Evolutionary conservation across 2,888 invertebrate species (phyloP).

Genomic region (Lutraria lutraria): DNA sequence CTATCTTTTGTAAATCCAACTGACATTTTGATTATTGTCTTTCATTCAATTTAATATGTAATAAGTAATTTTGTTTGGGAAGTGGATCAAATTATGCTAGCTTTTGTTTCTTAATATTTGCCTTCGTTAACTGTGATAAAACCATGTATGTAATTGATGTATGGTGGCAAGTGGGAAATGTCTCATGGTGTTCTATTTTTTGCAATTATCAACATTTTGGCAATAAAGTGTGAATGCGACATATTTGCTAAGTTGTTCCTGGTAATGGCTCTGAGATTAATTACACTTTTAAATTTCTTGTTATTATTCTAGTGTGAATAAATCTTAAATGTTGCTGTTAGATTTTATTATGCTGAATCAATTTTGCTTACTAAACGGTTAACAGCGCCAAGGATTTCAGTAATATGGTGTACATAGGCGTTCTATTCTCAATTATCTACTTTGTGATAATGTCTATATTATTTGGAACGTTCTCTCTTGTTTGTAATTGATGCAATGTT

Average conservation of each 20-base stretch:
- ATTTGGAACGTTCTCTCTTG: neutral
- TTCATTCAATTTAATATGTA: neutral
- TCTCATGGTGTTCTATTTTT: neutral
- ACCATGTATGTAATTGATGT: too few species aligned
- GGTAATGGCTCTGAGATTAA: neutral
- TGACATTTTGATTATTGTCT: neutral
- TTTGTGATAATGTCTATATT: neutral
- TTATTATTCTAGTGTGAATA: neutral
- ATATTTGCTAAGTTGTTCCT: neutral
- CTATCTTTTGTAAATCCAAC: neutral
- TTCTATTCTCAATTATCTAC: neutral
- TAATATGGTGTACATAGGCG: neutral
- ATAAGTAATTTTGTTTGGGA: neutral
- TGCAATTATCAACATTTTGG: conserved; percentile 5
- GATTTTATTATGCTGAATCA: neutral
- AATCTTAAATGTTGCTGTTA: neutral
- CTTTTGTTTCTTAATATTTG: neutral
- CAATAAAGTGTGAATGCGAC: neutral
- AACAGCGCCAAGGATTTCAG: neutral
- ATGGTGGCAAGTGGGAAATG: neutral
- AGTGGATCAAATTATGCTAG: neutral
- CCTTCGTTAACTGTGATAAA: neutral
- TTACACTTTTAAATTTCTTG: neutral
- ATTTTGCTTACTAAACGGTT: neutral
- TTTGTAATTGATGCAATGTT: neutral